Evolutionary conservation across 2,888 invertebrate species (phyloP), one percentile per base, ranked within the genome.

Genomic region (Dolomedes plantarius): DNA sequence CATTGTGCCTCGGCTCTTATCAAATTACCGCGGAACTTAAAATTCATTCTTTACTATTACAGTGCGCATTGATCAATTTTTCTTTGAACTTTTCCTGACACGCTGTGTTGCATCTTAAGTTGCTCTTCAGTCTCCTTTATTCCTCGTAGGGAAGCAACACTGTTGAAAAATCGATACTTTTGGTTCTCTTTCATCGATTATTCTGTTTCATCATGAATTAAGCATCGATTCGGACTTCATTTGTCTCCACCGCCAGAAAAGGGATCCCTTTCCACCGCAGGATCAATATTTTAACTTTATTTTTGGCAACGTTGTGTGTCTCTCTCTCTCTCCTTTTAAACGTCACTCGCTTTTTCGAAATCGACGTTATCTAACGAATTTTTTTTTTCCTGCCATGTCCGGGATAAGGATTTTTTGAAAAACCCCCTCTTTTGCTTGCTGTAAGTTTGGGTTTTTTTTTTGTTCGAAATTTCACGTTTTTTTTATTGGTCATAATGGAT

Each of bases 201-300:
- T 56, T 56, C 56, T 23, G 56, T 56, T 56, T 56, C 23, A 56
- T 56, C 56, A 56, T 56, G 23, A 56, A 56, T 56, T 56, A 56
- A 56, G 56, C 19, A 23, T 56, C 23, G 56, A 56, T 56, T 56
- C 56, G 56, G 6, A 56, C 56, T 23, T 56, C 56, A 56, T 56
- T 56, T 56, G 23, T 56, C 23, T 56, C 56, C 13, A 13, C 46
- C 16, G 23, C 2, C 23, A 3, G 3, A 11, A 23, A 23, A 23
- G 23, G 23, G 56, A 23, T 56, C 56, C 23, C 19, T 23, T 56
- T 23, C n/a, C 3, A 1, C 23, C 23, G 23, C 56, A 16, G 5
- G 23, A 56, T 56, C 56, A 23, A 56, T 56, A 56, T 56, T 56
- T 56, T 56, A 23, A 56, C 56, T 56, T 56, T 56, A 56, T 56